These are phyloP conservation scores for Palythoa grandis DNA, from an alignment of 92 coral and sea anemone genomes.

Conservation along the genomic window DNA sequence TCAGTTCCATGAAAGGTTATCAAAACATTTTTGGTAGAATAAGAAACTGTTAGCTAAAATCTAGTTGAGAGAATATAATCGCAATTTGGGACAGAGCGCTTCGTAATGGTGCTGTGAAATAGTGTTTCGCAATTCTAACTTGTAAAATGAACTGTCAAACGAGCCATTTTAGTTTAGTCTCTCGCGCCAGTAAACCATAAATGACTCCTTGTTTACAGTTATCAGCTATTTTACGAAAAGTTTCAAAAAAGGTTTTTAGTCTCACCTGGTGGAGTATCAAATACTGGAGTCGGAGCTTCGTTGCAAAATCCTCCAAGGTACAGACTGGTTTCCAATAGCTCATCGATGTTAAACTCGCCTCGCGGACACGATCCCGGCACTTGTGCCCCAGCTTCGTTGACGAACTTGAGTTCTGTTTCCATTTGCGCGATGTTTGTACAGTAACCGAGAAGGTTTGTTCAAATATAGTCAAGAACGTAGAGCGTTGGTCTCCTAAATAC, in stretches of 20 bases:
- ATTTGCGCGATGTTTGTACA: slow-evolving; percentile 28
- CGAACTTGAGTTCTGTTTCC: slow-evolving; percentile 43
- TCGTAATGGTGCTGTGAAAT: background rate
- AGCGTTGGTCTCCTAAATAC: slow-evolving; percentile 29
- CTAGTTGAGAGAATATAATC: background rate
- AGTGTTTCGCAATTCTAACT: slow-evolving; percentile 3
- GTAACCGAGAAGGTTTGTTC: slow-evolving; percentile 28
- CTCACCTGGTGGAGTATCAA: slow-evolving; percentile 43
- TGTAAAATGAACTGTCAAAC: background rate
- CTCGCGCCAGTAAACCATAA: background rate
- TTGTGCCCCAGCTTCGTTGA: slow-evolving; percentile 33
- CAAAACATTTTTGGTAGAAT: background rate
- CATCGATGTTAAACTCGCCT: slow-evolving; percentile 37
- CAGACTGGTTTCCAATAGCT: slow-evolving; percentile 35
- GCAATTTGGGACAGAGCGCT: background rate
- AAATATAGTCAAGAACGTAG: slow-evolving; percentile 33
- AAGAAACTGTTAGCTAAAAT: background rate
- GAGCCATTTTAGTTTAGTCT: background rate
- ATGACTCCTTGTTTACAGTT: background rate
- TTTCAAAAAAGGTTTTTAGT: background rate
- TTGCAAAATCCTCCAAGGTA: slow-evolving; percentile 47
- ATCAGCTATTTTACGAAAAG: background rate
- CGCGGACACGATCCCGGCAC: slow-evolving; percentile 39
- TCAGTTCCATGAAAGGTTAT: no score
- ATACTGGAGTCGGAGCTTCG: slow-evolving; percentile 39